These are phyloP conservation scores for Conomelus anceps DNA, from an alignment of 2,888 invertebrate genomes.

Conservation along the genomic window DNA sequence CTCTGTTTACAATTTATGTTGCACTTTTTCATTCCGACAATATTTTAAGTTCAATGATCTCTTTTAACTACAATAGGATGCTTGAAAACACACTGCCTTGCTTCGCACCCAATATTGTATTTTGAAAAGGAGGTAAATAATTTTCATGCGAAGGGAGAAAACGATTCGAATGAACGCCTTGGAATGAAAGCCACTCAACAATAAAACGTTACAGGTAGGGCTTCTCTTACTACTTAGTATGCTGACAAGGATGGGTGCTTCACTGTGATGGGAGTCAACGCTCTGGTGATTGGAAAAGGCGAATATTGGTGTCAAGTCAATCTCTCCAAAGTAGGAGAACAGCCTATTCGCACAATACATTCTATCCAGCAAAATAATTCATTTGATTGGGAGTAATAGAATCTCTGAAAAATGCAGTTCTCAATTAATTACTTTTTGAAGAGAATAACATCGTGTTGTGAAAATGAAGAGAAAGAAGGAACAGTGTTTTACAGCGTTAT, in stretches of 20 bases:
- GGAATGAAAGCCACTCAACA: background rate
- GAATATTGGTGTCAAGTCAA: background rate
- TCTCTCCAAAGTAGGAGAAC: background rate
- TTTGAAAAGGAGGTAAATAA: background rate
- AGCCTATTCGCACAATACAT: background rate
- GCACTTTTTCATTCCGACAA: background rate
- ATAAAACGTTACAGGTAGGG: background rate
- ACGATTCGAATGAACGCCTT: background rate
- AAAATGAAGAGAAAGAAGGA: no score
- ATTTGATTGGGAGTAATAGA: no score
- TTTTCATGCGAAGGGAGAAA: background rate
- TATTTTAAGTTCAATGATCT: background rate
- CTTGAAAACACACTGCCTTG: background rate
- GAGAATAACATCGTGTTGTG: no score
- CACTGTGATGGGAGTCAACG: background rate
- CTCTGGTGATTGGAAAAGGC: background rate
- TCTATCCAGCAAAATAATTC: no score
- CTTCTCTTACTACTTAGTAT: background rate
- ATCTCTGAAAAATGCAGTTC: no score
- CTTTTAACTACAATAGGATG: background rate
- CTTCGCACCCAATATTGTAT: background rate
- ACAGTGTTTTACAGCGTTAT: no score
- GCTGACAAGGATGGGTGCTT: background rate
- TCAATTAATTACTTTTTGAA: no score
- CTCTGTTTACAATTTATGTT: no score